These are phyloP conservation scores for Byasa hedistus DNA, from an alignment of 2,888 invertebrate genomes.

Conservation along the genomic window DNA sequence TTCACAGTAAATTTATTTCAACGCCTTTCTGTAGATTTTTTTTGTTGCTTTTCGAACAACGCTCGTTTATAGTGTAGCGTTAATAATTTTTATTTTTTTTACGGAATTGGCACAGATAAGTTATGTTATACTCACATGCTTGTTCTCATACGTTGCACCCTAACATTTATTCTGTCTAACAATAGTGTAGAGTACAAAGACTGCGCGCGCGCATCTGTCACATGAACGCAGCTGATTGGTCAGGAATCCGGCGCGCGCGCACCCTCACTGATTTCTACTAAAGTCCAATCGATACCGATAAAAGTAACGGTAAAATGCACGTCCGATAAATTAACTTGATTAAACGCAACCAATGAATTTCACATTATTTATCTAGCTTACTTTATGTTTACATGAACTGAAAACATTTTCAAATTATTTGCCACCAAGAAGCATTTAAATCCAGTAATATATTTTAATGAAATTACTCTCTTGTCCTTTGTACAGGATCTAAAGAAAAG, in stretches of 20 bases:
- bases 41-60: neutral
- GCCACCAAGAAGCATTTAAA: no score
- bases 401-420: no score
- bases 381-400: no score
- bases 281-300: constrained; percentile 65
- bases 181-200: constrained; percentile 63
- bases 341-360: neutral
- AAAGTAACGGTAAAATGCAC: constrained; percentile 58
- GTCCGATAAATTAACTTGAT: constrained; percentile 34
- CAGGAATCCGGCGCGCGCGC: constrained; percentile 53
- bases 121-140: constrained; percentile 60
- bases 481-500: no score
- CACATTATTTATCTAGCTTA: no score
- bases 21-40: neutral
- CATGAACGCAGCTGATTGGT: constrained; percentile 52
- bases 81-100: constrained; percentile 34
- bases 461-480: no score
- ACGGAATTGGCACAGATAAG: constrained; percentile 39
- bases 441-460: no score
- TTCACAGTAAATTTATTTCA: neutral
- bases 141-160: constrained; percentile 65
- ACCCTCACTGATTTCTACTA: constrained; percentile 67
- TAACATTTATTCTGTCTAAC: constrained; percentile 51
- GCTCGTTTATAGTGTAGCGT: neutral
- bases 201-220: constrained; percentile 70